Percentiles rank a stretch among this genome's conserved stretches.
phyloP scores from a whole-genome alignment of 2,113 vertebrate species.

The Lepidothrix coronata region DNA sequence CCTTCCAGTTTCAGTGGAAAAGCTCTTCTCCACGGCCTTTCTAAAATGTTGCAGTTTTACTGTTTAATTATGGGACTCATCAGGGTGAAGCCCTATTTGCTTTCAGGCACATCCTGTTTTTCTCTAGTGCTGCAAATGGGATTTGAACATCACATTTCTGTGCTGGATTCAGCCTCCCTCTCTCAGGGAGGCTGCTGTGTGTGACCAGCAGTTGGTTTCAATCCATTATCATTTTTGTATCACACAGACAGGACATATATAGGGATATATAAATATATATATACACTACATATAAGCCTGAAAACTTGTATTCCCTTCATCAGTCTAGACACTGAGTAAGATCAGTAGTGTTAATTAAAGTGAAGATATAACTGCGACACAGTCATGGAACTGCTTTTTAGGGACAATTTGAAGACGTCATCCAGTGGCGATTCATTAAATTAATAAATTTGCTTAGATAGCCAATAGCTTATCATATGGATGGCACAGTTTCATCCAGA shows the following conservation, averaged over 20 bases:
- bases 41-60: not conserved
- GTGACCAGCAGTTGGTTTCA: not conserved
- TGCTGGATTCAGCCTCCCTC: not conserved
- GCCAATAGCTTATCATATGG: not conserved
- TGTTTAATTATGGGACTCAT: accelerated
- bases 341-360: not conserved
- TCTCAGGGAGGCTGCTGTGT: not conserved
- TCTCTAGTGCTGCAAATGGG: not conserved
- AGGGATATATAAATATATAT: not conserved
- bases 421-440: not conserved
- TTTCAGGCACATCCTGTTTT: not conserved
- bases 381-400: not conserved
- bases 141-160: not conserved
- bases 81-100: not conserved
- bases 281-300: not conserved
- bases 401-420: not conserved
- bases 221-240: not conserved
- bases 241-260: not conserved
- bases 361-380: not conserved
- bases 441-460: not conserved
- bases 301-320: not conserved
- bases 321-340: not conserved
- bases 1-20: not conserved
- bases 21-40: not conserved
- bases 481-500: not conserved